Evolutionary conservation across 2,113 vertebrate genomes (phyloP), one percentile per base, ranked within the genome.

Genomic region (Pluvianellus socialis): DNA sequence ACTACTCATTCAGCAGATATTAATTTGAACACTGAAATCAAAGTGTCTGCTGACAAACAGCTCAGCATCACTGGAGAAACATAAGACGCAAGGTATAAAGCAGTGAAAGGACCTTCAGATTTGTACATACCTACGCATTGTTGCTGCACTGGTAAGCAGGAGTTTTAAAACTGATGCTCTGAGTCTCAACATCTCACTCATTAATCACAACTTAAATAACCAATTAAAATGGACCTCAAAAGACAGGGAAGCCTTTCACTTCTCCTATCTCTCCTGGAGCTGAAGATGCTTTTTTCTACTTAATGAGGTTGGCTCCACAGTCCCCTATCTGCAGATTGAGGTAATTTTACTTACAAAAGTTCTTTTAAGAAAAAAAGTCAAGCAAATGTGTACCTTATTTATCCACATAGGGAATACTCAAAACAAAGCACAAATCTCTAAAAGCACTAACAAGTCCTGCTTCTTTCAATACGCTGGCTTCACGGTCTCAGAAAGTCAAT

Each of bases 1-100:
- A 80, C 83, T 62, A 88, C 88, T 98, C 98, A 97, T 97, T 98
- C 98, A 98, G 95, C 98, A 98, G 94, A 97, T 98, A 98, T 97
- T 98, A 98, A 98, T 98, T 98, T 98, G 93, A 97, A 97, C 88
- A 77, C 77, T 87, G 82, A 92, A 97, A 95, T 97, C 88, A 89
- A 97, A 92, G 87, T 85, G 84, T 86, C 95, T 86, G 86, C 61
- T 95, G 88, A 97, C 91, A 93, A 96, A 81, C 91, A 97, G 97
- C 95, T 97, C 91, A 88, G 17, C 89, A 95, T 95, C 81, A 62
- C 90, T 52, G 47, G 19, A 79, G 93, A 95, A 97, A 97, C 5
- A 32, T 40, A 96, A 97, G 87, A 95, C 52, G 19, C 45, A 15
- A 24, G 18, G 19, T 74, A 93, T 33, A 94, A 87, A 90, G 79